Base-by-base conservation (phyloP, 2,888 invertebrate species). In the Taphrorychus bicolor region DNA sequence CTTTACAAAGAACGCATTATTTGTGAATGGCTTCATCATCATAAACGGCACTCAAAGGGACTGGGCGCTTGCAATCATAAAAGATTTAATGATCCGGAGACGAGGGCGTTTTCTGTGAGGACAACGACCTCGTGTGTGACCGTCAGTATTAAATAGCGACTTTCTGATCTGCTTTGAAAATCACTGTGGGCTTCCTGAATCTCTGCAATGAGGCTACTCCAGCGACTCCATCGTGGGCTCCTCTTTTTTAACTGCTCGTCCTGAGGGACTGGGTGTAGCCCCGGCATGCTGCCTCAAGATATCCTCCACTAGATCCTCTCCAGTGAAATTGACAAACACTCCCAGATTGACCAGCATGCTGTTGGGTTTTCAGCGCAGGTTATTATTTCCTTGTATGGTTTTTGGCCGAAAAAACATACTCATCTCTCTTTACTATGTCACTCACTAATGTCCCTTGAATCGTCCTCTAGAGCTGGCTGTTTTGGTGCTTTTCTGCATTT, bases 361-460 rank as follows among this genome's bases (percentile, higher is more conserved):
- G 80, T 90, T 90, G 3, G 93, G 90, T 74, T 89, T 89, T 92
- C 94, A 96, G 45, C 91, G 88, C 72, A 91, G 88, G 70, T 94
- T 88, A 0, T 91, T 87, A 86, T 58, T 87, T 81, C 72, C 81
- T 81, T 9, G 54, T 66, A 5, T 61, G 42, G 14, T 51, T 66
- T 58, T 69, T 69, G 3, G 65, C 52, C 5, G 75, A 73, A 5
- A 24, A 42, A 48, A 42, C 73, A 76, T 76, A 84, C 80, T 93
- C 93, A 76, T 90, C 91, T 82, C 91, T 88, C 72, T 93, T 91
- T 3, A 94, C 85, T 77, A 94, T 93, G 76, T 94, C 94, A 81
- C 94, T 94, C 94, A 78, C 94, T 94, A 69, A 94, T 93, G 82
- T 94, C 94, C 81, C 94, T 94, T 11, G 94, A 86, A 79, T 93